Percentiles rank a stretch among this genome's conserved stretches.
These are phyloP conservation scores for Aquatica leii DNA, from an alignment of 2,888 invertebrate species.

Conservation along the genomic window DNA sequence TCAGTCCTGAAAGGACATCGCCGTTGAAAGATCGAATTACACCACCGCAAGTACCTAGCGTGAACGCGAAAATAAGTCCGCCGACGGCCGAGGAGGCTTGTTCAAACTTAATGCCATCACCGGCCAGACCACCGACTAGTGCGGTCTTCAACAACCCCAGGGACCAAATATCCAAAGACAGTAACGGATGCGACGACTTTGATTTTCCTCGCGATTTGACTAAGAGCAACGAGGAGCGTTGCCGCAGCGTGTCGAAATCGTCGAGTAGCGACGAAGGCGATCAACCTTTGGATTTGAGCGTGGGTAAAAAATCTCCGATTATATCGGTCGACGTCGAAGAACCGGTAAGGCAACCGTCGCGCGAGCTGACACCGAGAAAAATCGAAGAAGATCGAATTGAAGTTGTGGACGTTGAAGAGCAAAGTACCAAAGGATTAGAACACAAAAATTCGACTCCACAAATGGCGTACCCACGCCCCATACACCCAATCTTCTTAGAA, in stretches of 20 bases:
- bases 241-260: slow-evolving; percentile 52
- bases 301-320: slow-evolving; percentile 58
- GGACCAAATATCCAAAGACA: slow-evolving; percentile 39
- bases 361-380: slow-evolving; percentile 43
- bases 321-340: slow-evolving; percentile 13
- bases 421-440: slow-evolving; percentile 34
- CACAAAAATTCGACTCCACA: slow-evolving; percentile 59
- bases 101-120: slow-evolving; percentile 69
- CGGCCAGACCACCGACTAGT: slow-evolving; percentile 66
- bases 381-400: slow-evolving; percentile 66
- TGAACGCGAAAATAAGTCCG: slow-evolving; percentile 69
- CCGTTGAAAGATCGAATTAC: slow-evolving; percentile 63
- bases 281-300: slow-evolving; percentile 79
- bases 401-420: slow-evolving; percentile 66
- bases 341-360: background rate
- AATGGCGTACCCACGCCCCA: slow-evolving; percentile 83
- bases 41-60: slow-evolving; percentile 64
- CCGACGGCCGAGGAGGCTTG: slow-evolving; percentile 71
- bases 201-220: slow-evolving; percentile 53
- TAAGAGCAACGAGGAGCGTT: slow-evolving; percentile 55
- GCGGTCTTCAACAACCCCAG: slow-evolving; percentile 50
- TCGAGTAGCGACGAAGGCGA: slow-evolving; percentile 62
- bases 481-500: slow-evolving; percentile 81
- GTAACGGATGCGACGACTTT: slow-evolving; percentile 43
- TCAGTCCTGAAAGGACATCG: slow-evolving; percentile 49